These are phyloP conservation scores for Varanus komodoensis DNA, from an alignment of 2,113 vertebrate species.

Conservation along the genomic window DNA sequence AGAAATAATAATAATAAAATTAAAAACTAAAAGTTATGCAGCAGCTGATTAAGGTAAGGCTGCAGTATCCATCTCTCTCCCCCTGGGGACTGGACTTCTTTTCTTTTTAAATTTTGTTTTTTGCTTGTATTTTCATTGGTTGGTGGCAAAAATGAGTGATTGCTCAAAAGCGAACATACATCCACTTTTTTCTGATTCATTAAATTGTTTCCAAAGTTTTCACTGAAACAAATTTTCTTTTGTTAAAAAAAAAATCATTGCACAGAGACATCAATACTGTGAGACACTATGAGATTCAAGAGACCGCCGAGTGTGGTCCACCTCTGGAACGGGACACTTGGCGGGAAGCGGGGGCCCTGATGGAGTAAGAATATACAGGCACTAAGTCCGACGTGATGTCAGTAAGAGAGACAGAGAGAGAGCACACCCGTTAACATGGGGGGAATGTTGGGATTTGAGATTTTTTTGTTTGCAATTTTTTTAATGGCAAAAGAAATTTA, in stretches of 20 bases:
- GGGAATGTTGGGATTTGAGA: slow-evolving; percentile 84
- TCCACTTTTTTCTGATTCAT: slow-evolving; percentile 78
- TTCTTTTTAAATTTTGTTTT: slow-evolving; percentile 57
- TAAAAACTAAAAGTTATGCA: slow-evolving; percentile 74
- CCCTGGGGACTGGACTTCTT: slow-evolving; percentile 74
- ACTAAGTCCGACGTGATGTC: slow-evolving; percentile 89
- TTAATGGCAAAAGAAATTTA: slow-evolving; percentile 78
- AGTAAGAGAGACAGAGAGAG: slow-evolving; percentile 87
- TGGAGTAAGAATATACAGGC: slow-evolving; percentile 88
- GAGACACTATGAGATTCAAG: slow-evolving; percentile 84
- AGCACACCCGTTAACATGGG: slow-evolving; percentile 82
- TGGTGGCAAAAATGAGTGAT: slow-evolving; percentile 80
- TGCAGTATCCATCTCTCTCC: slow-evolving; percentile 87
- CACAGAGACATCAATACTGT: slow-evolving; percentile 89
- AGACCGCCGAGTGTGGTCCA: slow-evolving; percentile 82
- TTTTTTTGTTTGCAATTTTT: slow-evolving; percentile 59
- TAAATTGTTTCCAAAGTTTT: slow-evolving; percentile 77
- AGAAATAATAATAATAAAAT: slow-evolving; percentile 82
- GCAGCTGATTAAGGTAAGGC: slow-evolving; percentile 89
- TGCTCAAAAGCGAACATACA: slow-evolving; percentile 81
- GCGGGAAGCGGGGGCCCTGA: slow-evolving; percentile 84
- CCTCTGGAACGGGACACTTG: slow-evolving; percentile 82
- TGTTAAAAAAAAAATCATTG: slow-evolving; percentile 73
- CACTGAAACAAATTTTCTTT: slow-evolving; percentile 74
- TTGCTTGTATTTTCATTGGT: slow-evolving; percentile 83